A percentile compares a stretch with the other conserved stretches of the same genome.
Conservation (phyloP, 2,113 vertebrate genomes). For the Hippocampus abdominalis region DNA sequence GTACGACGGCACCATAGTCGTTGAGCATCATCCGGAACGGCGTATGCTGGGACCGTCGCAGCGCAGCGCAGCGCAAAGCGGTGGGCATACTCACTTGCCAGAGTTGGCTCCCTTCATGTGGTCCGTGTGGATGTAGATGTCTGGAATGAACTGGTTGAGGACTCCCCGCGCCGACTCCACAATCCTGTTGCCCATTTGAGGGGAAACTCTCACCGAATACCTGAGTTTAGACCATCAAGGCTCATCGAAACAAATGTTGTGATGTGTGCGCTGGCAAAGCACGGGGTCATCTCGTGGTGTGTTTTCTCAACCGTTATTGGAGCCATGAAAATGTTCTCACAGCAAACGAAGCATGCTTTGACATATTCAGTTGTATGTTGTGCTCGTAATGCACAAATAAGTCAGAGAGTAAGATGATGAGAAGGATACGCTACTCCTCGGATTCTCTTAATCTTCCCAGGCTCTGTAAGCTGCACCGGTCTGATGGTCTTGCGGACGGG, state of each 20-base stretch:
- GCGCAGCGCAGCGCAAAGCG: background rate
- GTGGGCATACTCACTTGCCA: conserved; percentile 83
- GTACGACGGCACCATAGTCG: too few species aligned
- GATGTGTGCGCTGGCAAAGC: background rate
- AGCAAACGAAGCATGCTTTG: too few species aligned
- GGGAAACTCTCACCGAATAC: conserved; percentile 90
- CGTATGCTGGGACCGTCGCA: too few species aligned
- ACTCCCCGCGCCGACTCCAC: conserved; percentile 89
- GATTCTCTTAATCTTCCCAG: conserved; percentile 94
- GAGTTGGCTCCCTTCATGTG: conserved; percentile 91
- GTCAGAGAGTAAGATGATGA: background rate
- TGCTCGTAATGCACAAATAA: background rate
- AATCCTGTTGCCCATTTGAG: conserved; percentile 94
- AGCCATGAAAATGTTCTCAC: background rate
- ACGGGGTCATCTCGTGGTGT: too few species aligned
- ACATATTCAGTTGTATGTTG: too few species aligned
- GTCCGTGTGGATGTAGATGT: conserved; percentile 96
- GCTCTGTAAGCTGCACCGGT: conserved; percentile 85
- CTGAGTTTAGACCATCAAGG: conserved; percentile 70
- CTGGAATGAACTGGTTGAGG: conserved; percentile 91
- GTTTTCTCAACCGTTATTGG: too few species aligned
- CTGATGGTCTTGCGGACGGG: conserved; percentile 81
- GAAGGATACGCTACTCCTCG: conserved; percentile 96
- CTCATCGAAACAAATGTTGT: background rate
- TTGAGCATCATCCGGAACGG: background rate